Conservation (phyloP, 2,113 vertebrate genomes). For the Panurus biarmicus region DNA sequence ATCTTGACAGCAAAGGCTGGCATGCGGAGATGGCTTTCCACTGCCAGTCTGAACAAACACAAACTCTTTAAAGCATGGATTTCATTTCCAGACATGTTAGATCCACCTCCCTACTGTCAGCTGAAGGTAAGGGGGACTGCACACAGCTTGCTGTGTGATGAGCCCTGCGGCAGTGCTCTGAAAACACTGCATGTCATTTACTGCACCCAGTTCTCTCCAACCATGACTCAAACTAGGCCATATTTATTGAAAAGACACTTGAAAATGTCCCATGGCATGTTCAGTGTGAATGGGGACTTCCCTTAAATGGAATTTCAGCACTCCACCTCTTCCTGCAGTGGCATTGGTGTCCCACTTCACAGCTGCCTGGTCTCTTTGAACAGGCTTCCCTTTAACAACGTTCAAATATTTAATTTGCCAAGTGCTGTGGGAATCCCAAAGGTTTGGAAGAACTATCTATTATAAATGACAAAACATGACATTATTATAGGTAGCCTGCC, state of each 20-base stretch:
- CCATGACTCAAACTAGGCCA: background rate
- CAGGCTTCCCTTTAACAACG: background rate
- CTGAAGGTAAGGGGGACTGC: background rate
- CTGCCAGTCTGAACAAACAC: background rate
- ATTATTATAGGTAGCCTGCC: constrained; percentile 53
- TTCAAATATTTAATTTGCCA: constrained; percentile 37
- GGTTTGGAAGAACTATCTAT: constrained; percentile 46
- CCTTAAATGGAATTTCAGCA: background rate
- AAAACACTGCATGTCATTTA: background rate
- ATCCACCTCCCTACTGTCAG: background rate
- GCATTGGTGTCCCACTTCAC: background rate
- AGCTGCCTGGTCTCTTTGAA: background rate
- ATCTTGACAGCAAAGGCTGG: background rate
- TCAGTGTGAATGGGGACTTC: background rate
- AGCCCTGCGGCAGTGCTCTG: background rate
- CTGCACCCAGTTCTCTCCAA: background rate
- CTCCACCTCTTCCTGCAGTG: background rate
- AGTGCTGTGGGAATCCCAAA: constrained; percentile 37
- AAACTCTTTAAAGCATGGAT: background rate
- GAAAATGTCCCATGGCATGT: background rate
- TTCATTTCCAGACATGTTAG: background rate
- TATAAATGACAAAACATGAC: constrained; percentile 49
- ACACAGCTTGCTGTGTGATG: background rate
- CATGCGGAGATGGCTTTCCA: background rate
- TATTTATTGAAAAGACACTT: background rate